phyloP scores from a whole-genome alignment of 1,140 invertebrate species.

The Odontomachus brunneus region DNA sequence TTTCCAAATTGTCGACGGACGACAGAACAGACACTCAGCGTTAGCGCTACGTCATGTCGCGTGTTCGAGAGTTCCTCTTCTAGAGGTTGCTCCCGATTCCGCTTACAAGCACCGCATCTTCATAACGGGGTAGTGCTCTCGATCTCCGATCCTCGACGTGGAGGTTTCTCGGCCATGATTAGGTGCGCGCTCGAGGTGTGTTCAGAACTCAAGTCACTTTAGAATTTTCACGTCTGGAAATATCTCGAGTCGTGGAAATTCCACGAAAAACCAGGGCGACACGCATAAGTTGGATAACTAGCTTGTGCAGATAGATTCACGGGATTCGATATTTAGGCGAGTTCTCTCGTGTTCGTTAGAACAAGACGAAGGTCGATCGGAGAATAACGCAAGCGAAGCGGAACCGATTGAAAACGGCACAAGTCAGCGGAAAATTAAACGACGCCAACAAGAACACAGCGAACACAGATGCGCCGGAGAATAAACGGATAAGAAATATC shows the following conservation, averaged over 20 bases:
- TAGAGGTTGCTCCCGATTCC: conserved; percentile 62
- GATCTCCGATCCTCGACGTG: conserved; percentile 66
- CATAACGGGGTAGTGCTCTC: conserved; percentile 36
- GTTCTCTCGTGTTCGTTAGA: background rate
- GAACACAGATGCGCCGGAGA: no score
- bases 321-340: background rate
- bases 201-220: conserved; percentile 30
- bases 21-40: conserved; percentile 13
- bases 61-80: conserved; percentile 76
- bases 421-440: background rate
- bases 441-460: no score
- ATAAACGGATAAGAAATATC: background rate
- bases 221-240: background rate
- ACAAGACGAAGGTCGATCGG: background rate
- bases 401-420: background rate
- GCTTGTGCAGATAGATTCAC: background rate
- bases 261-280: no score
- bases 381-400: background rate
- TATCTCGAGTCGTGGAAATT: background rate
- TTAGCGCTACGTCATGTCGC: conserved; percentile 69
- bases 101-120: conserved; percentile 48
- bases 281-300: background rate
- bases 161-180: conserved; percentile 41
- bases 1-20: conserved; percentile 35
- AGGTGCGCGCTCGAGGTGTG: background rate